Evolutionary conservation across 1,140 invertebrate species (phyloP), one percentile per base, ranked within the genome.

Genomic region (Heliconius congener): DNA sequence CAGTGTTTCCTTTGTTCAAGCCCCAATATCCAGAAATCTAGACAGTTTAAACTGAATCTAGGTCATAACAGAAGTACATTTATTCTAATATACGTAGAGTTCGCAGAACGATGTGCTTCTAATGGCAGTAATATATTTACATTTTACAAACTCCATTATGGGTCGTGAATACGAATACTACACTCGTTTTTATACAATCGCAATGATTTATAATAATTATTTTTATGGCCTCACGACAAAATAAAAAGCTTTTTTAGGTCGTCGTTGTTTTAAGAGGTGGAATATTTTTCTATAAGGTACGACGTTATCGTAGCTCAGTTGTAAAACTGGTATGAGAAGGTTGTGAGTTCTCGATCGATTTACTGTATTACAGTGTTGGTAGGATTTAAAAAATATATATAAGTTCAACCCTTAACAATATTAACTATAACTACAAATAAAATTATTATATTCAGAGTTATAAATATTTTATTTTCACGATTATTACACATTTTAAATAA

Each of bases 41-140:
- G 60, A 30, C 60, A 66, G 60, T 66, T 66, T 66, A 66, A 66
- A 66, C 27, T 66, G 60, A 66, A 66, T 66, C 60, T 66, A 66
- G 60, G 60, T 66, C 60, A 66, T 66, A 66, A 66, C 27, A 30
- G 60, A 66, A 66, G 60, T 66, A 66, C 27, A 66, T 66, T 66
- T 66, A 66, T 66, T 30, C 27, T 66, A 30, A 66, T 66, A 66
- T 16, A 23, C 23, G 60, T 30, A 66, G 27, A 27, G 27, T 66
- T 66, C 60, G 60, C 30, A 66, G 60, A 66, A 66, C 60, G 60
- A 66, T 66, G 60, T 50, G 55, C 73, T 57, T 74, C 27, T 76
- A 76, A 76, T 70, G 74, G 37, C 50, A 11, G 30, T 76, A 11
- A 70, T 76, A 76, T 76, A 70, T 70, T 76, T 76, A 27, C 50